A percentile compares a stretch with the other conserved stretches of the same genome.
Evolutionary conservation across 1,140 invertebrate genomes (phyloP).

Genomic region (Gonioctena quinquepunctata): DNA sequence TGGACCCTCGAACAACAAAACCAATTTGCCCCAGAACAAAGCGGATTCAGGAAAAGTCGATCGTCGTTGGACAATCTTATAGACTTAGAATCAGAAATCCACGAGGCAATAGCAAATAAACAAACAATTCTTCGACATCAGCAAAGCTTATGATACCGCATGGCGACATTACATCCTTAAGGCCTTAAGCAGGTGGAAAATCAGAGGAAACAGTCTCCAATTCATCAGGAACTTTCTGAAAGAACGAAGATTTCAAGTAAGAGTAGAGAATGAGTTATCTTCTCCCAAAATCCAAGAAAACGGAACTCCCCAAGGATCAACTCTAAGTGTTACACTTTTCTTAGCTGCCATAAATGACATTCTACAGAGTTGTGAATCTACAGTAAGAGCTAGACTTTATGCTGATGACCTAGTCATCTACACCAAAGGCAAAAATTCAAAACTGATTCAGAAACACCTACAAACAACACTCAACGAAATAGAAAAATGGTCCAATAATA

Average conservation of each 20-base stretch:
- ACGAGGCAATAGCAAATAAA: constrained; percentile 13
- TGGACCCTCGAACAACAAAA: constrained; percentile 17
- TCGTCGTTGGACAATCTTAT: constrained; percentile 11
- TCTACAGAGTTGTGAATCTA: neutral
- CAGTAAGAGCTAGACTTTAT: constrained; percentile 9
- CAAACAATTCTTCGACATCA: constrained; percentile 19
- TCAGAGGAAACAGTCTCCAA: constrained; percentile 11
- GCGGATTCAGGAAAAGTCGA: neutral
- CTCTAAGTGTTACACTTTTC: neutral
- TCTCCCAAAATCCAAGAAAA: neutral
- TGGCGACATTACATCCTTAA: constrained; percentile 16
- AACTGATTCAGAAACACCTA: neutral
- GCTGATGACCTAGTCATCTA: constrained; percentile 17
- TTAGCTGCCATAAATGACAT: constrained; percentile 25
- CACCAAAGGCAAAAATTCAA: neutral
- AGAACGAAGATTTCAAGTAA: neutral
- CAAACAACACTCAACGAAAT: neutral
- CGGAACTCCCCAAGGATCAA: constrained; percentile 2
- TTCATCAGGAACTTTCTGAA: constrained; percentile 26
- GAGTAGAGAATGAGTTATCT: neutral
- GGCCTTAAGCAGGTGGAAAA: constrained; percentile 2
- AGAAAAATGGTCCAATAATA: neutral
- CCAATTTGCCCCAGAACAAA: neutral
- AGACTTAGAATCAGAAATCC: constrained; percentile 1
- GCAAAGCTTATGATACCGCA: constrained; percentile 14